Evolutionary conservation across 2,113 vertebrate genomes (phyloP).

Genomic region (Melanostigma gelatinosum): DNA sequence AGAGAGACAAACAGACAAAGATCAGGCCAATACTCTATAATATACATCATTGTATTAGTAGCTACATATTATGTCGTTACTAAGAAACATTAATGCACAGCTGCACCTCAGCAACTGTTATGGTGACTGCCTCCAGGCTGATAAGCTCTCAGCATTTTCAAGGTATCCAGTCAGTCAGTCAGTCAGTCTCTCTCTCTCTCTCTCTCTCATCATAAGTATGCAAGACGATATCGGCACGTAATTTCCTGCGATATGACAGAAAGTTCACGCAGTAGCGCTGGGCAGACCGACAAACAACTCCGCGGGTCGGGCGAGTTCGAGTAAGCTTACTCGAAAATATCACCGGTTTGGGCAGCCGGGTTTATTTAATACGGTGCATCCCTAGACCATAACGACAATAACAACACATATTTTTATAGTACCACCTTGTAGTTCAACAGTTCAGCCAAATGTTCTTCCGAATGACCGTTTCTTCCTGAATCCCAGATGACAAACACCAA

Average conservation of each 20-base stretch:
- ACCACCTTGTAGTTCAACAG: slow-evolving; percentile 13
- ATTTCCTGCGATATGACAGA: background rate
- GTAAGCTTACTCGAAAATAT: too few relatives aligned
- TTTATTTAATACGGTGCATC: too few relatives aligned
- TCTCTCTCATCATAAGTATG: background rate
- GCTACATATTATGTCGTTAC: background rate
- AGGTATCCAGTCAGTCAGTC: too few relatives aligned
- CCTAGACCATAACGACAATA: background rate
- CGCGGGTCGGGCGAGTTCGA: too few relatives aligned
- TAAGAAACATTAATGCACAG: slow-evolving; percentile 25
- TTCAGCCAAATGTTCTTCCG: slow-evolving; percentile 4
- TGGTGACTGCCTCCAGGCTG: slow-evolving; percentile 45
- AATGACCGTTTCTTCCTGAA: background rate
- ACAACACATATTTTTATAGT: background rate
- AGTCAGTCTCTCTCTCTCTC: too few relatives aligned
- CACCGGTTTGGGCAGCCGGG: background rate
- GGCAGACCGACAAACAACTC: background rate
- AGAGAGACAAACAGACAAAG: background rate
- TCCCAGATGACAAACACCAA: slow-evolving; percentile 16
- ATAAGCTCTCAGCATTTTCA: slow-evolving; percentile 28
- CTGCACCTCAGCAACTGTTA: slow-evolving; percentile 53
- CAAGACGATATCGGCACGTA: background rate
- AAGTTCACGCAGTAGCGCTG: background rate
- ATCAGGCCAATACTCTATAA: background rate
- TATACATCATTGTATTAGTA: too few relatives aligned